Percentiles rank a stretch among this genome's conserved stretches.
These are phyloP conservation scores for Austrofundulus limnaeus DNA, from an alignment of 2,113 vertebrate genomes.

Conservation along the genomic window DNA sequence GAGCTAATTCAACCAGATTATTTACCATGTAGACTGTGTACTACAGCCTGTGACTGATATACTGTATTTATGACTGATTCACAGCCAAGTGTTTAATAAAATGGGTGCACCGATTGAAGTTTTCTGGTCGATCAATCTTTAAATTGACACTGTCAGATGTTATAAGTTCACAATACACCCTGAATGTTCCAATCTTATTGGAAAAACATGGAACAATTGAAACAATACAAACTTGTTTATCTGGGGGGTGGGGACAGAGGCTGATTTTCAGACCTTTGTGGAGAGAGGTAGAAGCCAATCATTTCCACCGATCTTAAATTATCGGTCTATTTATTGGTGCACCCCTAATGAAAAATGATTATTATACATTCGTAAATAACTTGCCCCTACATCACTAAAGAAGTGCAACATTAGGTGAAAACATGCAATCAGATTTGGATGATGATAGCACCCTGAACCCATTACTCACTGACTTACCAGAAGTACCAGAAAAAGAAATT, in stretches of 20 bases:
- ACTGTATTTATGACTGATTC: background rate
- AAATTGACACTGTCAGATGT: too few relatives aligned
- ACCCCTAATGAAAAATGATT: background rate
- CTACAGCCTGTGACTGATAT: background rate
- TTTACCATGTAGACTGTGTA: conserved; percentile 31
- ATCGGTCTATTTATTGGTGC: too few relatives aligned
- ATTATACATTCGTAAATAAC: conserved; percentile 8
- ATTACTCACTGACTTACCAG: background rate
- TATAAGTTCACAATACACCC: too few relatives aligned
- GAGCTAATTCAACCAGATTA: background rate
- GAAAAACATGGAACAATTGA: too few relatives aligned
- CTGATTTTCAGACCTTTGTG: too few relatives aligned
- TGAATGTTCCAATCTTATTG: too few relatives aligned
- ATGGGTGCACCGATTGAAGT: too few relatives aligned
- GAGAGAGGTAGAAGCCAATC: too few relatives aligned
- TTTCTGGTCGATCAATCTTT: too few relatives aligned
- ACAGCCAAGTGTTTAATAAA: background rate
- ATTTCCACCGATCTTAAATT: too few relatives aligned
- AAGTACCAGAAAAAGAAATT: background rate
- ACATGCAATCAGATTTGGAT: background rate
- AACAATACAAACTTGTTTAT: too few relatives aligned
- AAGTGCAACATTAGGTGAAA: background rate
- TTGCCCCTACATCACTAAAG: background rate
- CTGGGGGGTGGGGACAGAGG: too few relatives aligned
- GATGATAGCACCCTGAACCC: background rate